phyloP scores from a whole-genome alignment of 2,888 invertebrate species.

The Drosophila borborema region DNA sequence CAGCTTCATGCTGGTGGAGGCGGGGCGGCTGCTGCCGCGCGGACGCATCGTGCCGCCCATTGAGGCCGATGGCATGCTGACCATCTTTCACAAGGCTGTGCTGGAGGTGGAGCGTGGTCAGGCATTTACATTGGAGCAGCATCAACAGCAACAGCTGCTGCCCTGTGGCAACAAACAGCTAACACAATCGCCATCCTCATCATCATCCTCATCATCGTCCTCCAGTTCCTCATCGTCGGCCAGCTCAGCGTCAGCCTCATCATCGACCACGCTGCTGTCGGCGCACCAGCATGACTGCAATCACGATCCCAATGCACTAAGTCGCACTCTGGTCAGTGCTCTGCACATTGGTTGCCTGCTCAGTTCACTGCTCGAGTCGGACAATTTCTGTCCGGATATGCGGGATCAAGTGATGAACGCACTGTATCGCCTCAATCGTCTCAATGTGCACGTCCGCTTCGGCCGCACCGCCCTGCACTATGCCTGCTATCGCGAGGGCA shows the following conservation, averaged over 20 bases:
- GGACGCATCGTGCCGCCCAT: constrained; percentile 92
- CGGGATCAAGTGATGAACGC: constrained; percentile 89
- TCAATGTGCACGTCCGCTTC: constrained; percentile 87
- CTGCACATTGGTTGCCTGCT: constrained; percentile 93
- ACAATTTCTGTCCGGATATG: constrained; percentile 86
- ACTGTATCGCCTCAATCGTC: constrained; percentile 92
- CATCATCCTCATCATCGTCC: constrained; percentile 52
- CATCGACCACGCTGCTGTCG: constrained; percentile 62
- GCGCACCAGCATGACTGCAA: constrained; percentile 87
- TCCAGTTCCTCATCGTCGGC: constrained; percentile 39
- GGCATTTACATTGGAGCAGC: constrained; percentile 71
- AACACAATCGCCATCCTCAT: constrained; percentile 56
- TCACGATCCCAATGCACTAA: constrained; percentile 90
- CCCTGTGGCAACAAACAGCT: constrained; percentile 45
- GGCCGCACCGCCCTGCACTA: constrained; percentile 92
- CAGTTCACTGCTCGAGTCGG: constrained; percentile 88
- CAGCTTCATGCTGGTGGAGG: constrained; percentile 96
- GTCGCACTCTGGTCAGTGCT: constrained; percentile 93
- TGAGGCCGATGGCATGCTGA: constrained; percentile 92
- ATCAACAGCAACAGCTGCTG: constrained; percentile 52
- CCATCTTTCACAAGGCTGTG: constrained; percentile 93
- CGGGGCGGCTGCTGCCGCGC: constrained; percentile 89
- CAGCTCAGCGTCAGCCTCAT: constrained; percentile 35
- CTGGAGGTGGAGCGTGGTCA: constrained; percentile 88
- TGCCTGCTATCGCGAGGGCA: constrained; percentile 92